phyloP scores from a whole-genome alignment of 2,797 vertebrate species.

The Emydoidea blandingii region DNA sequence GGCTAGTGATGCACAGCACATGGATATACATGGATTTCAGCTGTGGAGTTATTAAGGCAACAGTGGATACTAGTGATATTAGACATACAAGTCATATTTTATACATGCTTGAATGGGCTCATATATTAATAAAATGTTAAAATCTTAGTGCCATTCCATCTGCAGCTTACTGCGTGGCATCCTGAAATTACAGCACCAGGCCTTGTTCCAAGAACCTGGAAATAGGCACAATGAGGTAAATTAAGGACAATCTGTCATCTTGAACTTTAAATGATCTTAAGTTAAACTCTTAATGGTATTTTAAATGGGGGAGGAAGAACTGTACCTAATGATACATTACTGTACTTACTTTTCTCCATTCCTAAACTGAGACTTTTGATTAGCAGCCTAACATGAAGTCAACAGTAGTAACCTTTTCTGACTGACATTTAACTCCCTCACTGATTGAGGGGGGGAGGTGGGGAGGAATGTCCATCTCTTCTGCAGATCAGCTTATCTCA shows the following conservation, averaged over 20 bases:
- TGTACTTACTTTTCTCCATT: not conserved
- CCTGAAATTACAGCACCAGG: not conserved
- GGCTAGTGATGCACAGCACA: not conserved
- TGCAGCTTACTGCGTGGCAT: not conserved
- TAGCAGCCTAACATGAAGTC: not conserved
- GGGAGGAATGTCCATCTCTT: not conserved
- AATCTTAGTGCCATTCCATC: fast-evolving
- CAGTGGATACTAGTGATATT: not conserved
- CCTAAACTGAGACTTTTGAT: fast-evolving
- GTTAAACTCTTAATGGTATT: not conserved
- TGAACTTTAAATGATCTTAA: not conserved
- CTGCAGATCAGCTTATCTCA: conserved; percentile 19
- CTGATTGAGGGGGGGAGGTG: fast-evolving
- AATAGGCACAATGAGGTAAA: not conserved
- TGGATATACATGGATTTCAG: not conserved
- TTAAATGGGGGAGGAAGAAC: not conserved
- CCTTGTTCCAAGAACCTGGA: not conserved
- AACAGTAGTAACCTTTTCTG: not conserved
- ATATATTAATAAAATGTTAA: not conserved
- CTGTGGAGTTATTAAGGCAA: not conserved
- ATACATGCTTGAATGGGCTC: not conserved
- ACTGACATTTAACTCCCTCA: not conserved
- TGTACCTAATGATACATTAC: not conserved
- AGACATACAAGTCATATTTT: not conserved
- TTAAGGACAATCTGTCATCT: not conserved